Conservation (phyloP, 2,113 vertebrate species). For the Phasianus colchicus region DNA sequence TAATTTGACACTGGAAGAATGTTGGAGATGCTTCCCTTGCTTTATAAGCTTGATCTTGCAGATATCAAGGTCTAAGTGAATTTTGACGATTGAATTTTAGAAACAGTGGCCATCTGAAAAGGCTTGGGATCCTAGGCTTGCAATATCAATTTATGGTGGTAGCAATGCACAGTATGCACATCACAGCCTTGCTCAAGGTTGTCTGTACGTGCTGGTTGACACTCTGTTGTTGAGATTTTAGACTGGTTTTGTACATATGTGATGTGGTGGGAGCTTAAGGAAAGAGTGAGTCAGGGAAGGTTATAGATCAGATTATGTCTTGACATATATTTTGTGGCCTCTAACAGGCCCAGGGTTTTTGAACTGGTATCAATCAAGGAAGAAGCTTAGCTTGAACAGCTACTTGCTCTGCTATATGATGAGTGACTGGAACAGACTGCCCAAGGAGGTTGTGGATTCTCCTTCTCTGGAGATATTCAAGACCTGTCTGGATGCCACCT, state of each 20-base stretch:
- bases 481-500: no score
- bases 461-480: no score
- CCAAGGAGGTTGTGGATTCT: no score
- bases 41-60: constrained; percentile 7
- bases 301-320: background rate
- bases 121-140: background rate
- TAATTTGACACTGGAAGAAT: constrained; percentile 45
- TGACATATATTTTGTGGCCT: background rate
- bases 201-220: background rate
- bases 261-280: background rate
- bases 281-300: background rate
- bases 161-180: background rate
- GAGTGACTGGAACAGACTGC: no score
- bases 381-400: background rate
- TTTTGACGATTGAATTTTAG: constrained; percentile 9
- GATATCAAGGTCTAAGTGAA: constrained; percentile 17
- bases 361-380: background rate
- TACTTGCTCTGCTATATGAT: background rate
- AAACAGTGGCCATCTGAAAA: background rate
- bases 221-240: background rate
- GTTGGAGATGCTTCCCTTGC: constrained; percentile 36
- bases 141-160: background rate
- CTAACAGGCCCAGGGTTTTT: background rate
- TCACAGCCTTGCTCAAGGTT: background rate
- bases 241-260: background rate